Conservation (phyloP, 2,888 invertebrate species). For the Tetramorium bicarinatum region DNA sequence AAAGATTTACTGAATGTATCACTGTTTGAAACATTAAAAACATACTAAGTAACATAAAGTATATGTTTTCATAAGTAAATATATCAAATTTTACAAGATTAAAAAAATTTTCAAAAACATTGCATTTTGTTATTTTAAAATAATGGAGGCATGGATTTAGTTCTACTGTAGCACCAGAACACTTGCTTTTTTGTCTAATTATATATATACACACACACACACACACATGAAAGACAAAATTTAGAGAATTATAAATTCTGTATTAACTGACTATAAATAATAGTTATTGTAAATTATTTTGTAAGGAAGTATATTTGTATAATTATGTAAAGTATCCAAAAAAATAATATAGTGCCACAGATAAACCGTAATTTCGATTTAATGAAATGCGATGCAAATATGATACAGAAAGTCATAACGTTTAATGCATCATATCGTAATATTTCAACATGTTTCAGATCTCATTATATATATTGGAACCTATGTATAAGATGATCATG, state of each 20-base stretch:
- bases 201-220: neutral
- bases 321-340: constrained; percentile 37
- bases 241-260: constrained; percentile 9
- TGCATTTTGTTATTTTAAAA: constrained; percentile 60
- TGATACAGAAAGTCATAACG: constrained; percentile 64
- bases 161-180: constrained; percentile 50
- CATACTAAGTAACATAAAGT: neutral
- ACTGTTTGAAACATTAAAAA: constrained; percentile 36
- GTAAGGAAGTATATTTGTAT: neutral
- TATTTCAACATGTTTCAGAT: constrained; percentile 61
- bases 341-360: constrained; percentile 60
- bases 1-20: constrained; percentile 27
- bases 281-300: constrained; percentile 12
- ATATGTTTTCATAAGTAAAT: neutral
- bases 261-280: constrained; percentile 13
- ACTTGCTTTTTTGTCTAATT: constrained; percentile 39
- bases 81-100: constrained; percentile 17
- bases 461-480: constrained; percentile 56
- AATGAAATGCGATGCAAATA: constrained; percentile 66
- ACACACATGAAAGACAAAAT: neutral
- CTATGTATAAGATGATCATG: constrained; percentile 66
- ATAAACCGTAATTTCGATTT: constrained; percentile 54
- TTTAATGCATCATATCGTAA: constrained; percentile 59
- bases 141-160: constrained; percentile 52
- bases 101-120: constrained; percentile 60